Evolutionary conservation across 2,797 vertebrate genomes (phyloP), one percentile per base, ranked within the genome.

Genomic region (Chromobotia macracanthus): DNA sequence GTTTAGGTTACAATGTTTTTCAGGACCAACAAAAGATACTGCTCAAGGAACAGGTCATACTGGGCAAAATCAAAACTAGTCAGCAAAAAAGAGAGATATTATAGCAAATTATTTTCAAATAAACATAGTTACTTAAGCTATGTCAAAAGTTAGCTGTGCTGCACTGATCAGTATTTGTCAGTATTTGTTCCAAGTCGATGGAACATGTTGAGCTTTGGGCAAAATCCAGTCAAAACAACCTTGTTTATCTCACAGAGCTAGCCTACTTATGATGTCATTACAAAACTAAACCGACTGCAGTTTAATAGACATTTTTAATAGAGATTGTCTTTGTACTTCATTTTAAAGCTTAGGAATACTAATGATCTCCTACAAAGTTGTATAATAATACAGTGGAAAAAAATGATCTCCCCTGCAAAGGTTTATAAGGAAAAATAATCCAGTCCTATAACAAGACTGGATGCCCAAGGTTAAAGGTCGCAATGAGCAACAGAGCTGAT

Each of bases 121-220:
- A 41, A 61, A 3, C n/a, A 16, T 21, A 8, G 12, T 51, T 7
- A 7, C 18, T 44, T 25, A 1, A 35, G 6, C 18, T 7, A 38
- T 16, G 56, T 31, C 56, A 73, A 15, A 15, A 41, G 13, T 63
- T 19, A 35, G n/a, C 16, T 60, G 31, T 1, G 11, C 53, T 12
- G 35, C 55, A 11, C 28, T 41, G 21, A 53, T 70, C 8, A 61
- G 5, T 46, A 31, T 72, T 50, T 79, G 60, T 79, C n/a, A n/a
- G n/a, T n/a, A n/a, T 72, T 61, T 72, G 48, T n/a, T n/a, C n/a
- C 72, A 18, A 79, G 16, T 31, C 23, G 19, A 23, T 53, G 51
- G 50, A 66, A 79, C 61, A 79, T 11, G 21, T 31, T 46, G 60
- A 63, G 60, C 77, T 79, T 19, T 31, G 70, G 61, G 8, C 18